Evolutionary conservation across 2,113 vertebrate genomes (phyloP).

Genomic region (Ramphastos sulfuratus): DNA sequence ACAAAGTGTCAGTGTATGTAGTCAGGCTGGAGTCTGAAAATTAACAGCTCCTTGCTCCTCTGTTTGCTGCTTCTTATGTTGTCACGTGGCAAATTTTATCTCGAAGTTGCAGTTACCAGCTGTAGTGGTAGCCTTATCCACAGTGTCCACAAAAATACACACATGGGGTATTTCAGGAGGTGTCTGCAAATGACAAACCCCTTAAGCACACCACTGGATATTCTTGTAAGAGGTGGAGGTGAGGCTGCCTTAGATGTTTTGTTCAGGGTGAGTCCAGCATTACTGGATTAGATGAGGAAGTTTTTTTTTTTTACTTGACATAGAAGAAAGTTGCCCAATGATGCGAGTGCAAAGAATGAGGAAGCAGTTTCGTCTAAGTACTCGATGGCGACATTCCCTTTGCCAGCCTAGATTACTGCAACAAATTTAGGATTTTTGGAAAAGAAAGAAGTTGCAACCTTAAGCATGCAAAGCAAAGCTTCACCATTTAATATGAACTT

Average conservation of each 20-base stretch:
- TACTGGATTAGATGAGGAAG: background rate
- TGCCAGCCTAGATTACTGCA: background rate
- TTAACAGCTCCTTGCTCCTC: background rate
- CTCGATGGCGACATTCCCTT: background rate
- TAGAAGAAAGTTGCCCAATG: background rate
- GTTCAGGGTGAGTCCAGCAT: background rate
- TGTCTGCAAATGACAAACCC: background rate
- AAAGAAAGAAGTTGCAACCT: background rate
- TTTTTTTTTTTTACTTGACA: background rate
- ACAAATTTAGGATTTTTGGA: background rate
- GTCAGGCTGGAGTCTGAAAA: background rate
- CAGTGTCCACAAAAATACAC: background rate
- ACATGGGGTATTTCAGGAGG: background rate
- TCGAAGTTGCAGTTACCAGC: background rate
- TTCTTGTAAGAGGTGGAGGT: background rate
- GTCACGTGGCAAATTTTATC: background rate
- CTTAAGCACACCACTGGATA: rapidly evolving
- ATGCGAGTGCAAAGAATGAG: background rate
- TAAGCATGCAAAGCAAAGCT: background rate
- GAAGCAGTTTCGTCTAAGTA: background rate
- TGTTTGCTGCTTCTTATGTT: background rate
- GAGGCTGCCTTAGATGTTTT: rapidly evolving
- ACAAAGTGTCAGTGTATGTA: rapidly evolving
- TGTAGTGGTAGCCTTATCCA: background rate
- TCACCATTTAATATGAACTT: background rate